These are phyloP conservation scores for Stichodactyla helianthus DNA, from an alignment of 64 coral and sea anemone genomes.

Conservation along the genomic window DNA sequence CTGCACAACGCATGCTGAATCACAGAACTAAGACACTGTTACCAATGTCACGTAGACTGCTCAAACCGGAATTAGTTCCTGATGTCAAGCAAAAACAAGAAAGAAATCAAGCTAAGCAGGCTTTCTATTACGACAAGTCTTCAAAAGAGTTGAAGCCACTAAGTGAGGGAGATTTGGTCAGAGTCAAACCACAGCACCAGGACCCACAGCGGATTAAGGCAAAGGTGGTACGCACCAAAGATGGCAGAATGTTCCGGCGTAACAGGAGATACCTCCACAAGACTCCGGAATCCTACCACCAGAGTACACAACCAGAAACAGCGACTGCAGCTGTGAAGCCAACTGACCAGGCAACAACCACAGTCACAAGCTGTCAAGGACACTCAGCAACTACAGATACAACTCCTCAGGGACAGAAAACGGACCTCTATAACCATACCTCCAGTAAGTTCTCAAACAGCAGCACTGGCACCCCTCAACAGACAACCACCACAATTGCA, in stretches of 20 bases:
- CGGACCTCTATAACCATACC: too few relatives aligned
- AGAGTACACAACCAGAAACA: background rate
- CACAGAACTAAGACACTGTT: constrained; percentile 21
- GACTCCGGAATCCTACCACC: background rate
- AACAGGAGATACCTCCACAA: constrained; percentile 19
- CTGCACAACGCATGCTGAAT: constrained; percentile 9
- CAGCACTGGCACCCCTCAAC: too few relatives aligned
- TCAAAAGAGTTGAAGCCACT: constrained; percentile 25
- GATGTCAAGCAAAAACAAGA: constrained; percentile 9
- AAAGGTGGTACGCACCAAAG: constrained; percentile 19
- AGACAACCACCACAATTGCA: too few relatives aligned
- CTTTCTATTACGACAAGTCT: constrained; percentile 12
- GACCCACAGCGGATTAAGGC: constrained; percentile 18
- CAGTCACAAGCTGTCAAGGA: too few relatives aligned
- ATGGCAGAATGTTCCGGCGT: constrained; percentile 13
- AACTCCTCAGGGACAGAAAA: too few relatives aligned
- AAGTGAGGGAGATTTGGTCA: constrained; percentile 35
- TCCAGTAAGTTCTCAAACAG: too few relatives aligned
- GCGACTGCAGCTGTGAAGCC: too few relatives aligned
- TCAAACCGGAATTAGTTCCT: constrained; percentile 2
- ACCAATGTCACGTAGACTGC: constrained; percentile 13
- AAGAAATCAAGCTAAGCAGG: constrained; percentile 15
- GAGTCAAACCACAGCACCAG: constrained; percentile 13
- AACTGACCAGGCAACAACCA: too few relatives aligned
- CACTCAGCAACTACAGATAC: background rate